phyloP scores from a whole-genome alignment of 2,113 vertebrate genomes.

The Crotalus tigris region DNA sequence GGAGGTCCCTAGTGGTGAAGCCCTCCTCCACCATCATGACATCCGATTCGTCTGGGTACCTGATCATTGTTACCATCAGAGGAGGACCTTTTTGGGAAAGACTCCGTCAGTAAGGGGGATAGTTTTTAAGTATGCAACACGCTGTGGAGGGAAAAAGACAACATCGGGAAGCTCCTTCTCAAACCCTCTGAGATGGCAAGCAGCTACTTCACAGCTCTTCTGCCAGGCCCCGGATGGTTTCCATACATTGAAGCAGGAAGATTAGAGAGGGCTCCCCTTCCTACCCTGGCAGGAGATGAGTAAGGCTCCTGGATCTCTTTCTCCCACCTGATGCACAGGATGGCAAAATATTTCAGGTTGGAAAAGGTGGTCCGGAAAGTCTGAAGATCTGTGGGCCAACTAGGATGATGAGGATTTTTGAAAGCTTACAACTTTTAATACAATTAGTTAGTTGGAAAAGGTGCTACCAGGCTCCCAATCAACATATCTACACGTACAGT shows the following conservation, averaged over 20 bases:
- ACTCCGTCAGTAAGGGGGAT: fast-evolving
- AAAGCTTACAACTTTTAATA: background rate
- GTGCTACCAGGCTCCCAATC: background rate
- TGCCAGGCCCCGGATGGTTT: background rate
- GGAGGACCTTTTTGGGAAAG: background rate
- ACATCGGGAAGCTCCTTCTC: background rate
- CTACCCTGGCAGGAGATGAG: background rate
- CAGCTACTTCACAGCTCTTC: background rate
- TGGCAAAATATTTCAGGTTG: background rate
- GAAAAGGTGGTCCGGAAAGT: background rate
- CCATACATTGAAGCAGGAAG: fast-evolving
- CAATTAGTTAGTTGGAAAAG: background rate
- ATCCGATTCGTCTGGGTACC: slow-evolving; percentile 69
- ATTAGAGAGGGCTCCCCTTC: background rate
- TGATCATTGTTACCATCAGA: slow-evolving; percentile 58
- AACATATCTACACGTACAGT: background rate
- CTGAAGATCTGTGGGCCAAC: background rate
- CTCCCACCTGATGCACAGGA: background rate
- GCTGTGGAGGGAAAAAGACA: slow-evolving; percentile 3
- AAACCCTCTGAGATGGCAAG: background rate
- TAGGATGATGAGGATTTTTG: background rate
- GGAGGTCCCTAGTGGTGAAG: slow-evolving; percentile 73
- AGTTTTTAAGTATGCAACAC: slow-evolving; percentile 52
- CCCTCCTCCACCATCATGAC: slow-evolving; percentile 78
- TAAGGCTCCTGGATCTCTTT: background rate